Percentiles rank a stretch among this genome's conserved stretches.
Evolutionary conservation across 1,140 invertebrate genomes (phyloP).

Genomic region (Eupristina koningsbergeri): DNA sequence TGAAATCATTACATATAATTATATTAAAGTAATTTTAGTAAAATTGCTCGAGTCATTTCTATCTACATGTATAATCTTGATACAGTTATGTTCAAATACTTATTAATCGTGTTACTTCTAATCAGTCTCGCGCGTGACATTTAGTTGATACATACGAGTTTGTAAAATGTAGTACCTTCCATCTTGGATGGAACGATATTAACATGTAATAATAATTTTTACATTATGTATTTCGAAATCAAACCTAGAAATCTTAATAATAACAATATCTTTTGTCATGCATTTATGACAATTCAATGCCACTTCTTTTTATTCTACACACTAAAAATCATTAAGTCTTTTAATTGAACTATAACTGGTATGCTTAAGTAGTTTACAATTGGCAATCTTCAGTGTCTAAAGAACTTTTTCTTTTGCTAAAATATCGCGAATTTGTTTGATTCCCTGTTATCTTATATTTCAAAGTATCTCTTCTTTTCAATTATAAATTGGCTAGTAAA

Average conservation of each 20-base stretch:
- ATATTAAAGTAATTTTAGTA: background rate
- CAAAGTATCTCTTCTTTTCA: background rate
- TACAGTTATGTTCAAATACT: background rate
- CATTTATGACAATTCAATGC: slow-evolving; percentile 20
- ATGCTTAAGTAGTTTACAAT: background rate
- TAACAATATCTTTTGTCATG: background rate
- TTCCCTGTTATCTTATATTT: background rate
- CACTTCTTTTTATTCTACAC: slow-evolving; percentile 11
- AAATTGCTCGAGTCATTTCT: background rate
- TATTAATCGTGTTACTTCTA: slow-evolving; percentile 4
- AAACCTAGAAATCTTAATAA: slow-evolving; percentile 20
- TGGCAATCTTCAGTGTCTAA: background rate
- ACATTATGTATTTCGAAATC: background rate
- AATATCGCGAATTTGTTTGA: background rate
- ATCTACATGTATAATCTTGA: background rate
- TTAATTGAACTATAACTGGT: too few relatives aligned
- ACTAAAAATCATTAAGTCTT: too few relatives aligned
- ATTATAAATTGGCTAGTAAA: background rate
- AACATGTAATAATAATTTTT: slow-evolving; percentile 25
- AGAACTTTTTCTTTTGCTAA: background rate
- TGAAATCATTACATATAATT: background rate
- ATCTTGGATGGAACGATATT: background rate
- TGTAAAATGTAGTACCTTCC: background rate
- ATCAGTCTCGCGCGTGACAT: slow-evolving; percentile 25
- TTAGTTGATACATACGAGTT: background rate